Base-by-base conservation (phyloP, 2,113 vertebrate genomes). In the Leiothrix lutea region DNA sequence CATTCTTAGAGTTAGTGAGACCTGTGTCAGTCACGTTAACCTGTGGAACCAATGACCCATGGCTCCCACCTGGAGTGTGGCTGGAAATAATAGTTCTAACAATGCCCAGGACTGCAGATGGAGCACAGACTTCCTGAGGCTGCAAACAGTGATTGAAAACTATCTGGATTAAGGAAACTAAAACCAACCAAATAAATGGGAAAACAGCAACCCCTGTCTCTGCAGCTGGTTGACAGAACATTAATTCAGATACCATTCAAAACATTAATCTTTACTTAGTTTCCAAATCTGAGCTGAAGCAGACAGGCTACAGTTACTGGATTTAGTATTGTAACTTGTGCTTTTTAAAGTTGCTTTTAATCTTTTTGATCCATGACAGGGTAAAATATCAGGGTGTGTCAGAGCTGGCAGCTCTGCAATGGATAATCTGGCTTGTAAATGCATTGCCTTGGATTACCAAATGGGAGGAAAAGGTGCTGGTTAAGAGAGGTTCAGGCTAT, bases 251-350 rank as follows among this genome's bases (percentile, higher is more conserved):
- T 35, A 84, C 18, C 12, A 62, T 71, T 93, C 48, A 53, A 83
- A 78, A 78, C 83, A 92, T 95, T 80, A 73, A 94, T 87, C 77
- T 95, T 95, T 85, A 53, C 72, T 93, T 56, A 61, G 66, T 94
- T 93, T 96, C 69, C 65, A 92, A 86, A 75, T 75, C 57, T 73
- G 57, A 88, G 69, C 80, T 92, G 90, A 90, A 80, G 53, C 23
- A 84, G 77, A 67, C 70, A 79, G 45, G 36, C 42, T 88, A 64
- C 45, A 93, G 72, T 92, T 94, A 72, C 75, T 38, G 64, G 72
- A 88, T 69, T 93, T 89, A 47, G 33, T 58, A 69, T 90, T 2
- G 2, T 61, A 92, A 88, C 16, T 56, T 18, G 35, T 73, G 69
- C 26, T 81, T 94, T 95, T 75, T 44, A 58, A 93, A 74, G 35